Base-by-base conservation (phyloP, 2,113 vertebrate genomes). In the Grammomys surdaster region DNA sequence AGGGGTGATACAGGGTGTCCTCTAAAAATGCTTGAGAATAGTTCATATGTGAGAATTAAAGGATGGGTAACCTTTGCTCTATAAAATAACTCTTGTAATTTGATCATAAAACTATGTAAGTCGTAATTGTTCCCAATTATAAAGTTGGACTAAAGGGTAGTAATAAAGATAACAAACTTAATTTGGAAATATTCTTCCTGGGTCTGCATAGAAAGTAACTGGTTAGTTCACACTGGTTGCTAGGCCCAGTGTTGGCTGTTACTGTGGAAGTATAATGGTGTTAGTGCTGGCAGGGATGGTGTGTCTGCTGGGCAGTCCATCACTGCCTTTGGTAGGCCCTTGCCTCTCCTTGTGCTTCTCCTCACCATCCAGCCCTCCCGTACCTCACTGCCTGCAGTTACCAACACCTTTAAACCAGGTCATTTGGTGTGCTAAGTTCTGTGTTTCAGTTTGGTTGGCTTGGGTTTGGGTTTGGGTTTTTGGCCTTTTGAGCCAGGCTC, bases 21-120 rank as follows among this genome's bases (percentile, higher is more conserved):
- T 24, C 33, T 10, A 40, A 46, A 82, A 72, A 84, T 28, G 9
- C 69, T 69, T 48, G 70, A 85, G 80, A 94, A 56, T 48, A 56
- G 40, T 76, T 94, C 36, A 80, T 9, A 91, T 58, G 22, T n/a
- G 76, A 94, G 70, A 77, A 85, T 75, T 91, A 94, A 92, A 93
- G 89, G 77, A 40, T 7, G 33, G 48, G n/a, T 88, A 33, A 40
- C 78, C 46, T 72, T 93, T 91, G 24, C 72, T 88, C 70, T 63
- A 2, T 36, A 88, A 54, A n/a, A 40, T 36, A 76, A 80, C 43
- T 92, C 22, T 48, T 31, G 56, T 63, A 72, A 48, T 76, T 94
- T 63, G 63, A 40, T 70, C 77, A 56, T 86, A 65, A 91, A 82
- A 28, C 58, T 76, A 9, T 67, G 16, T 91, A 43, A 54, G 77